Percentiles rank a stretch among this genome's conserved stretches.
Conservation (phyloP, 2,797 vertebrate genomes). For the Melanotaenia boesemani region DNA sequence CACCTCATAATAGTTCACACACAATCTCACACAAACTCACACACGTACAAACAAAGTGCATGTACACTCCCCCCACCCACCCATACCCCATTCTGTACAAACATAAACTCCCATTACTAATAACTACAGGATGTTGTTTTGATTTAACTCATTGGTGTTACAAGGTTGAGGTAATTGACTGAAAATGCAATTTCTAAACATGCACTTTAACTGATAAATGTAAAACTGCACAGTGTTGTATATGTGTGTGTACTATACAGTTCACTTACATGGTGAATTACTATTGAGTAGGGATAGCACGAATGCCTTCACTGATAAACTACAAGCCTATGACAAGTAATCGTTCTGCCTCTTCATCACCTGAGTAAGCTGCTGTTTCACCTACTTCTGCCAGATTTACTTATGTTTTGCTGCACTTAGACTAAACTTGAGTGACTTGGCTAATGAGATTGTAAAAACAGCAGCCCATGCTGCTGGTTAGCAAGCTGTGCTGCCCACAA, state of each 20-base stretch:
- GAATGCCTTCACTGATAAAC: conserved; percentile 23
- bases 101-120: too few relatives aligned
- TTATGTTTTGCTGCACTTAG: conserved; percentile 25
- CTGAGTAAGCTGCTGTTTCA: conserved; percentile 16
- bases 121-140: background rate
- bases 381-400: conserved; percentile 13
- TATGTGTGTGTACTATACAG: background rate
- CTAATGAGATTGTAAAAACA: conserved; percentile 55
- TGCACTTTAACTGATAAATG: background rate
- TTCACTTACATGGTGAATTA: background rate
- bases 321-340: background rate
- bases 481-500: background rate
- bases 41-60: too few relatives aligned
- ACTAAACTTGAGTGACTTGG: conserved; percentile 27
- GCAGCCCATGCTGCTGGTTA: conserved; percentile 33
- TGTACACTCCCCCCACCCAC: too few relatives aligned
- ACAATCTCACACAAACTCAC: too few relatives aligned
- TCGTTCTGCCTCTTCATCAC: background rate
- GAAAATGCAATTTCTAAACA: background rate
- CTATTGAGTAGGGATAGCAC: conserved; percentile 2
- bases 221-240: background rate
- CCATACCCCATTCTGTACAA: too few relatives aligned
- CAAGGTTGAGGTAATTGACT: background rate
- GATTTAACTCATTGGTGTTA: background rate
- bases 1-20: too few relatives aligned